These are phyloP conservation scores for Delichon dasypus DNA, from an alignment of 2,797 vertebrate species.

Conservation along the genomic window DNA sequence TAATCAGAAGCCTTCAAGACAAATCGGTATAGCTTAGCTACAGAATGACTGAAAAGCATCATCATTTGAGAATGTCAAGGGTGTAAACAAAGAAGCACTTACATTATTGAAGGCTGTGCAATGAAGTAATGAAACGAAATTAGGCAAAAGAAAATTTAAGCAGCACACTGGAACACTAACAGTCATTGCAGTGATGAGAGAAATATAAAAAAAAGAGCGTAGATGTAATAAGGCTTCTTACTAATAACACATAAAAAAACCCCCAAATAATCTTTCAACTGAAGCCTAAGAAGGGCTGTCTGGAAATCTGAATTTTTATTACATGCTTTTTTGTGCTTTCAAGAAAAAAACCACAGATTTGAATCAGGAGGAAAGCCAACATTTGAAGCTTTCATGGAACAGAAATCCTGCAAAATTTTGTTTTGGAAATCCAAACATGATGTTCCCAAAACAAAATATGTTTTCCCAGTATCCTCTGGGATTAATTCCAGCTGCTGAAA, in stretches of 20 bases:
- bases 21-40: slow-evolving; percentile 30
- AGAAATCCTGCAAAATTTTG: slow-evolving; percentile 39
- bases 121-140: background rate
- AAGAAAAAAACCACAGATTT: background rate
- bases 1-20: background rate
- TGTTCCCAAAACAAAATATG: slow-evolving; percentile 44
- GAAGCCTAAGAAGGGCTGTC: background rate
- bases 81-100: background rate
- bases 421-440: slow-evolving; percentile 51
- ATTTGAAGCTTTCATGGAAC: slow-evolving; percentile 18
- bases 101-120: background rate
- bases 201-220: background rate
- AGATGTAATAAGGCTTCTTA: background rate
- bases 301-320: background rate
- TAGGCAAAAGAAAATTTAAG: slow-evolving; percentile 23
- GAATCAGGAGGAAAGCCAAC: slow-evolving; percentile 2
- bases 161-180: background rate
- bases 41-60: background rate
- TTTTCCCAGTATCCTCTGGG: background rate
- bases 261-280: background rate
- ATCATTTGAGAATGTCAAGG: background rate
- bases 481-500: background rate
- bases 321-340: background rate
- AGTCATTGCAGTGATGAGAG: background rate
- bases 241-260: background rate